A percentile compares a stretch with the other conserved stretches of the same genome.
Evolutionary conservation across 1,140 invertebrate species (phyloP).

Genomic region (Drosophila melanogaster): DNA sequence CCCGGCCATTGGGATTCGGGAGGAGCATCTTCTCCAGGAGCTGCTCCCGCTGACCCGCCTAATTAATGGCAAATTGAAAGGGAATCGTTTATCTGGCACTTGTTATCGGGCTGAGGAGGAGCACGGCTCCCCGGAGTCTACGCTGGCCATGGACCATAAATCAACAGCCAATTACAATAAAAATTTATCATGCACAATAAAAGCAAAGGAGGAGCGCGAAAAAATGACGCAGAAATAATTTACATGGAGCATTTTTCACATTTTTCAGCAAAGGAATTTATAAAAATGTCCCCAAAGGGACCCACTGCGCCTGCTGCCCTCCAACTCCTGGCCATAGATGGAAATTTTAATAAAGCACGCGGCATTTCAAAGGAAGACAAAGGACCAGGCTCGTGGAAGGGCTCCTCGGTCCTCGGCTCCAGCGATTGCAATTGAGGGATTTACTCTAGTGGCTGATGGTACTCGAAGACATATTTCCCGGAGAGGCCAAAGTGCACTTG

Average conservation of each 20-base stretch:
- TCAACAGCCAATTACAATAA: slow-evolving; percentile 82
- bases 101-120: slow-evolving; percentile 38
- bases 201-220: slow-evolving; percentile 22
- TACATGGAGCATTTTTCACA: slow-evolving; percentile 80
- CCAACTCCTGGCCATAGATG: slow-evolving; percentile 35
- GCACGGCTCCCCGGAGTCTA: slow-evolving; percentile 19
- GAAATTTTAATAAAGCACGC: slow-evolving; percentile 79
- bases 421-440: slow-evolving; percentile 37
- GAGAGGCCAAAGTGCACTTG: slow-evolving; percentile 64
- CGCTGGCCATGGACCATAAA: slow-evolving; percentile 59
- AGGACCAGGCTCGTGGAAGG: slow-evolving; percentile 5
- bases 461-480: slow-evolving; percentile 71
- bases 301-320: neutral
- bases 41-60: slow-evolving; percentile 9
- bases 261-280: slow-evolving; percentile 74
- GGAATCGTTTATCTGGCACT: slow-evolving; percentile 59
- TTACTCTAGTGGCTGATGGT: slow-evolving; percentile 28
- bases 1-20: slow-evolving; percentile 42
- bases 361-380: slow-evolving; percentile 58
- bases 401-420: slow-evolving; percentile 31
- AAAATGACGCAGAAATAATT: slow-evolving; percentile 73
- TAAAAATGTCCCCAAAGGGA: slow-evolving; percentile 79
- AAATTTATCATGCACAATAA: slow-evolving; percentile 82
- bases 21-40: neutral
- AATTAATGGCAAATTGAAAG: slow-evolving; percentile 62